Conservation (phyloP, 2,113 vertebrate genomes). For the Tenebrosternarchus preto region DNA sequence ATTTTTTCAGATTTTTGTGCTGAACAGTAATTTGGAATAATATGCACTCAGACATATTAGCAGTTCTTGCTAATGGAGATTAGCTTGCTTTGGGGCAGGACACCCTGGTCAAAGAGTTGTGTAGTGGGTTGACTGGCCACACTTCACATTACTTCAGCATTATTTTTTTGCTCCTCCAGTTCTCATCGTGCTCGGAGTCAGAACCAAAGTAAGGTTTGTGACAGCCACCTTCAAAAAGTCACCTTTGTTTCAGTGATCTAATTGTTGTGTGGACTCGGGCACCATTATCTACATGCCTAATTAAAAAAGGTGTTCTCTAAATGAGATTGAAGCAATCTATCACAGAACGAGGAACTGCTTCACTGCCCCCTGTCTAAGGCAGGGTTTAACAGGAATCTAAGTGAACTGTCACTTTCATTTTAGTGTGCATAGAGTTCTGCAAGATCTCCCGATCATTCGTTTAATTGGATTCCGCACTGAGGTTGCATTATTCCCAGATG, state of each 20-base stretch:
- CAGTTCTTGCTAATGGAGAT: too few species aligned
- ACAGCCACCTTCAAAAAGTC: background rate
- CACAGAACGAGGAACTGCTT: background rate
- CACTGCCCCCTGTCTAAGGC: background rate
- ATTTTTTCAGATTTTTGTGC: too few species aligned
- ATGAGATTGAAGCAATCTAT: too few species aligned
- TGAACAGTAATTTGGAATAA: too few species aligned
- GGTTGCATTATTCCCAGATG: background rate
- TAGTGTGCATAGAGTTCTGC: background rate
- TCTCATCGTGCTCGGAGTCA: background rate
- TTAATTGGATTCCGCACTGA: constrained; percentile 9
- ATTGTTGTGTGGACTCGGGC: background rate
- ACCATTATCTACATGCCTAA: too few species aligned
- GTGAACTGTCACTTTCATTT: background rate
- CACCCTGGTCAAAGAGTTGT: background rate
- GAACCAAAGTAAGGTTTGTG: background rate
- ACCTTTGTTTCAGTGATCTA: background rate
- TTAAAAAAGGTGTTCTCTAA: too few species aligned
- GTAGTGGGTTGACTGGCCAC: background rate
- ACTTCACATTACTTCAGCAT: background rate
- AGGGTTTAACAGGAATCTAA: background rate
- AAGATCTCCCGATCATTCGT: background rate
- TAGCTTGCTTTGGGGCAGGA: background rate
- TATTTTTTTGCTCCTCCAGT: background rate
- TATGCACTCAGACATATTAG: too few species aligned